phyloP scores from a whole-genome alignment of 2,888 invertebrate genomes.

The Metalampra italica region DNA sequence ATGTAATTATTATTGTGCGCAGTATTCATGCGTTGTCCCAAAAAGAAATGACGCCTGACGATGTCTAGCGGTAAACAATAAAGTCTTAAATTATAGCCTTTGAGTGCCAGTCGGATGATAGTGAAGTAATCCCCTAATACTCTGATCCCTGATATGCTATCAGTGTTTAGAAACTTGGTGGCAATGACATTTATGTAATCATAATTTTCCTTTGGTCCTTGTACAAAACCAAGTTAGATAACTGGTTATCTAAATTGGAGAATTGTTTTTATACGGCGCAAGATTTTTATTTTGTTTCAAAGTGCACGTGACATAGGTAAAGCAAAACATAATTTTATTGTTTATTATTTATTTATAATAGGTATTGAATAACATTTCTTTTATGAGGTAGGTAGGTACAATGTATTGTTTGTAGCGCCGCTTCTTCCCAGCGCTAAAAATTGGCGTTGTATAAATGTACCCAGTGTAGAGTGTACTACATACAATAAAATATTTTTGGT shows the following conservation, averaged over 20 bases:
- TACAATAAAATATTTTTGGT: too few relatives aligned
- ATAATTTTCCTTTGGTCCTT: not conserved
- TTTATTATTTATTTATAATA: too few relatives aligned
- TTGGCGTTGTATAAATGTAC: too few relatives aligned
- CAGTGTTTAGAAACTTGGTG: conserved; percentile 10
- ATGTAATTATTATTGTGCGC: too few relatives aligned
- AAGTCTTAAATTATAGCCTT: conserved; percentile 2
- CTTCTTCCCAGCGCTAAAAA: too few relatives aligned
- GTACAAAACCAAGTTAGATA: not conserved
- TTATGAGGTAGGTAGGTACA: too few relatives aligned
- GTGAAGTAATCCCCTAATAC: conserved; percentile 11
- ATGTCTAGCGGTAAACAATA: not conserved
- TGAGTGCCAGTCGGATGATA: not conserved
- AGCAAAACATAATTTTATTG: too few relatives aligned
- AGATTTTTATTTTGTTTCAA: not conserved
- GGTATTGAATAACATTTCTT: too few relatives aligned
- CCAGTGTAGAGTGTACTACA: too few relatives aligned
- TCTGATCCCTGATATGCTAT: conserved; percentile 14
- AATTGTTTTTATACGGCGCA: not conserved
- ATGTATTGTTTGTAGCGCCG: too few relatives aligned
- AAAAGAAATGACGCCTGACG: not conserved
- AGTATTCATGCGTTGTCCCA: not conserved
- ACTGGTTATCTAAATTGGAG: not conserved
- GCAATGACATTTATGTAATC: conserved; percentile 8
- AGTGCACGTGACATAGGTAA: too few relatives aligned